A percentile compares a stretch with the other conserved stretches of the same genome.
Evolutionary conservation across 2,113 vertebrate species (phyloP).

Genomic region (Phylloscopus whistleri): DNA sequence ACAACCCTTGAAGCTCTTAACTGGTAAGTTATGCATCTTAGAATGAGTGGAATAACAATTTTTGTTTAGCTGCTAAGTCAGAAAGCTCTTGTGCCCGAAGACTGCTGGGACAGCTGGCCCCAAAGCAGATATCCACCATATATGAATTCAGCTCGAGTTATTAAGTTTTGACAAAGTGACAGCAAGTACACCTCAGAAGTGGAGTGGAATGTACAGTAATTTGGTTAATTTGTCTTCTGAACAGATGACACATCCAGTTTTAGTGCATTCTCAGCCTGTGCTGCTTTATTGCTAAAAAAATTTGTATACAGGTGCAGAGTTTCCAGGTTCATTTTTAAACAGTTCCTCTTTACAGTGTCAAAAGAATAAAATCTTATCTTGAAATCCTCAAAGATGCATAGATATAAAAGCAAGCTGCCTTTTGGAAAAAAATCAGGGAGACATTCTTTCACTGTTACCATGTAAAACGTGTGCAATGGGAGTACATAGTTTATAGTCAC

Average conservation of each 20-base stretch:
- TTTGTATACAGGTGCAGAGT: slow-evolving; percentile 77
- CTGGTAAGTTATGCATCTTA: background rate
- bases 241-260: slow-evolving; percentile 51
- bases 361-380: slow-evolving; percentile 73
- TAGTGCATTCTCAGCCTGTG: slow-evolving; percentile 79
- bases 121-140: background rate
- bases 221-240: background rate
- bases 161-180: background rate
- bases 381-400: slow-evolving; percentile 77
- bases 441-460: slow-evolving; percentile 54
- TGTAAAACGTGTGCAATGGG: slow-evolving; percentile 19
- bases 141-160: background rate
- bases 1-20: background rate
- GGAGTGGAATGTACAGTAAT: fast-evolving
- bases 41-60: background rate
- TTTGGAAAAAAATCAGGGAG: slow-evolving; percentile 68
- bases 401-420: slow-evolving; percentile 79
- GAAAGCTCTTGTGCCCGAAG: background rate
- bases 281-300: slow-evolving; percentile 81
- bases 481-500: background rate
- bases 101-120: background rate
- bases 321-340: slow-evolving; percentile 72
- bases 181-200: background rate
- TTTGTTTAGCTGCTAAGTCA: background rate
- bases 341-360: slow-evolving; percentile 74